These are phyloP conservation scores for Oreochromis grahami DNA, from an alignment of 2,797 vertebrate species.

Conservation along the genomic window DNA sequence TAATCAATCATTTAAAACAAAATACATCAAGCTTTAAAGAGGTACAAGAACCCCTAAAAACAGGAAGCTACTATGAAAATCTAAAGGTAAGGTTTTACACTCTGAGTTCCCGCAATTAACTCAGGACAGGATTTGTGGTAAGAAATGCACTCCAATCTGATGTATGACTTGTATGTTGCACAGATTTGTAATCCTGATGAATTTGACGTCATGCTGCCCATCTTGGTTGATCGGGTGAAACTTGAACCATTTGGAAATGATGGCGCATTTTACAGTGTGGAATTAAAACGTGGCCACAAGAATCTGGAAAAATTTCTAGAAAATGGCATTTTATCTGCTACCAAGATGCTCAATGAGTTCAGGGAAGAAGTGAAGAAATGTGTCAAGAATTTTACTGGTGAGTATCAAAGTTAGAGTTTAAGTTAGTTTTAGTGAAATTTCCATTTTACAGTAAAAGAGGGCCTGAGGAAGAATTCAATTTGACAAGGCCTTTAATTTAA, in stretches of 20 bases:
- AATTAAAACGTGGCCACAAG: constrained; percentile 69
- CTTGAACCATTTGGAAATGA: constrained; percentile 47
- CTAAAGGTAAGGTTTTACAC: constrained; percentile 58
- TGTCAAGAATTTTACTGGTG: constrained; percentile 54
- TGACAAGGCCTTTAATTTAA: neutral
- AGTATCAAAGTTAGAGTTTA: constrained; percentile 16
- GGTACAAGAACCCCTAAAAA: constrained; percentile 15
- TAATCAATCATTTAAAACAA: constrained; percentile 32
- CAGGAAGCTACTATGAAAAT: constrained; percentile 75
- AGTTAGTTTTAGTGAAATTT: neutral
- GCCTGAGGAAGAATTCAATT: neutral
- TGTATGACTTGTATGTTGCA: neutral
- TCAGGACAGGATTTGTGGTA: neutral
- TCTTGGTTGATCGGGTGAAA: constrained; percentile 63
- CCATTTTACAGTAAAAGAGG: accelerated
- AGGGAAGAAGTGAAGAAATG: constrained; percentile 75
- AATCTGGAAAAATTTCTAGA: constrained; percentile 66
- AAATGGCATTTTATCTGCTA: constrained; percentile 66
- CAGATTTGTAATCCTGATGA: constrained; percentile 86
- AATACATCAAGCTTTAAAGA: constrained; percentile 21
- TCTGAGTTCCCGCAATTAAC: neutral
- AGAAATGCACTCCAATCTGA: neutral
- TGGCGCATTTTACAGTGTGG: constrained; percentile 76
- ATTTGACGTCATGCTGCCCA: constrained; percentile 86
- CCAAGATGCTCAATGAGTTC: constrained; percentile 74